A percentile compares a stretch with the other conserved stretches of the same genome.
Conservation (phyloP, 2,113 vertebrate species). For the Ivindomyrus marchei region DNA sequence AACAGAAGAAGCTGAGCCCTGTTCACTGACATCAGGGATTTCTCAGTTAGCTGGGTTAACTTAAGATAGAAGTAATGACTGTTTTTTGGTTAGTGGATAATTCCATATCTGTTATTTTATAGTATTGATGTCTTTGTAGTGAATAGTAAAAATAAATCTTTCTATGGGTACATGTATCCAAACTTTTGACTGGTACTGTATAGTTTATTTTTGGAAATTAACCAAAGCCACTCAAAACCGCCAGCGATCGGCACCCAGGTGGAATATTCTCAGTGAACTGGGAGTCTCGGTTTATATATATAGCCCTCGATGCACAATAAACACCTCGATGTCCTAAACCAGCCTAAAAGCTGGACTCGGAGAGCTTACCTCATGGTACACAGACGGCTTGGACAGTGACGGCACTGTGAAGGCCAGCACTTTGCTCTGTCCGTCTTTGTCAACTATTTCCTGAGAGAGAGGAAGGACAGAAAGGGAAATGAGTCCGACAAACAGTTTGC, state of each 20-base stretch:
- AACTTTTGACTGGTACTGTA: not conserved
- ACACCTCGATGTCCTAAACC: not conserved
- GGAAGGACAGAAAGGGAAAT: not conserved
- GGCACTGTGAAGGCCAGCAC: conserved; percentile 89
- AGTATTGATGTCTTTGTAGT: not conserved
- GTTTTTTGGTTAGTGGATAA: too few relatives aligned
- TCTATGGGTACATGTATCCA: not conserved
- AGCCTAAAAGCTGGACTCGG: not conserved
- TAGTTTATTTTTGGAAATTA: not conserved
- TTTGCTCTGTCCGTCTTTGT: conserved; percentile 92
- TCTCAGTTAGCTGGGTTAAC: not conserved
- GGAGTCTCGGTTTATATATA: not conserved
- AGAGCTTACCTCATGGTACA: conserved; percentile 88
- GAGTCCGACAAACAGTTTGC: not conserved
- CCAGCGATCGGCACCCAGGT: not conserved
- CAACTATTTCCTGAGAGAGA: conserved; percentile 82
- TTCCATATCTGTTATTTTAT: not conserved
- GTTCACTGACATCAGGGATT: not conserved
- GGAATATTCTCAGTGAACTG: too few relatives aligned
- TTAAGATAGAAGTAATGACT: too few relatives aligned
- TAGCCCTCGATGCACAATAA: not conserved
- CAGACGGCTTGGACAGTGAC: conserved; percentile 91
- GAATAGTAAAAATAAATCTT: not conserved
- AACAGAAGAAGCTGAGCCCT: not conserved
- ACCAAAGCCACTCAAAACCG: not conserved